Conservation (phyloP, 2,797 vertebrate species). For the Spinus pinus region DNA sequence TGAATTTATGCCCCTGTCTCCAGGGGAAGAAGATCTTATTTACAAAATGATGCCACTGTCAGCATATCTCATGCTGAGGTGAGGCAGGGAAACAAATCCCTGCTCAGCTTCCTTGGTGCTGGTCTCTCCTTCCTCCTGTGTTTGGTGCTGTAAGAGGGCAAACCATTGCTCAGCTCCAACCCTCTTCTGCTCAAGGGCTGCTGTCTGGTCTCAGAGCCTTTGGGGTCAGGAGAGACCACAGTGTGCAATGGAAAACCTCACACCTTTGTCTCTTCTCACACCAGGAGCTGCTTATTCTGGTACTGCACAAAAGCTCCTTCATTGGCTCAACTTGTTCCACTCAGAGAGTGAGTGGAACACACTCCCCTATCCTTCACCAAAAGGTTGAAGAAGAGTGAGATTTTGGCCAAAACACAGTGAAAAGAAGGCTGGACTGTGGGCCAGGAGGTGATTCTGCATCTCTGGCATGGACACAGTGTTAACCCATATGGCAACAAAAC, state of each 20-base stretch:
- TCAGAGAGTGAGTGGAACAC: accelerated
- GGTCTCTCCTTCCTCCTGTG: background rate
- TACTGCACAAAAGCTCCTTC: background rate
- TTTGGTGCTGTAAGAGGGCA: background rate
- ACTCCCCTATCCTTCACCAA: background rate
- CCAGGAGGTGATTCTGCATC: background rate
- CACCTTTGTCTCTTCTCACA: background rate
- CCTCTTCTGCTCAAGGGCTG: background rate
- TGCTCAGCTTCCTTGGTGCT: background rate
- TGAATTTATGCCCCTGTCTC: slow-evolving; percentile 29
- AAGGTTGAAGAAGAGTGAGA: background rate
- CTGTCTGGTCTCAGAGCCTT: background rate
- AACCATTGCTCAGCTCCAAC: background rate
- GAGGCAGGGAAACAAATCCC: background rate
- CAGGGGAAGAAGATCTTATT: background rate
- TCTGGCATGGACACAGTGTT: background rate
- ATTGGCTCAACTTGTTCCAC: background rate
- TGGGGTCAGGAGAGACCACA: background rate
- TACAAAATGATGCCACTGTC: slow-evolving; percentile 4
- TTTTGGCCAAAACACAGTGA: background rate
- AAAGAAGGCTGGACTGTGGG: background rate
- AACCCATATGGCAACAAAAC: background rate
- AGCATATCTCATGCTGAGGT: background rate
- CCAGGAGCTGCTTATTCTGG: background rate
- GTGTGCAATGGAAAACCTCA: background rate